Evolutionary conservation across 2,113 vertebrate genomes (phyloP).

Genomic region (Ammospiza caudacuta): DNA sequence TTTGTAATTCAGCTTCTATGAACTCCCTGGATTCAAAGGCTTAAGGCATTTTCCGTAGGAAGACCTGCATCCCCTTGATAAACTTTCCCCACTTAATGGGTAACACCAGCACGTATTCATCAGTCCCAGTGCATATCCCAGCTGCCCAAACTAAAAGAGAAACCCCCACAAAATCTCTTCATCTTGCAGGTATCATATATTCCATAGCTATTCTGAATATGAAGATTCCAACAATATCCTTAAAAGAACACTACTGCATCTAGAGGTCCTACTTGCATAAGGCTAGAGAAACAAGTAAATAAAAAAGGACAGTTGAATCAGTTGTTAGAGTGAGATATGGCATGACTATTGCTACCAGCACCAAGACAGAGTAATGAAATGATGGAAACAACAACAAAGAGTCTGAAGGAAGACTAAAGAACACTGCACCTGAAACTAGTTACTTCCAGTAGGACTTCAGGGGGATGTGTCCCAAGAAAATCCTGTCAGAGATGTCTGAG

Average conservation of each 20-base stretch:
- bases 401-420: neutral
- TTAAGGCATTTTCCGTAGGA: neutral
- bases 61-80: neutral
- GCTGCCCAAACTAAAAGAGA: neutral
- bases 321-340: neutral
- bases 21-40: neutral
- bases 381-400: neutral
- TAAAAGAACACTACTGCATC: neutral
- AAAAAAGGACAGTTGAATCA: neutral
- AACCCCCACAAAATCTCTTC: neutral
- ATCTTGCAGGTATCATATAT: neutral
- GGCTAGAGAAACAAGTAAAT: neutral
- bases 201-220: neutral
- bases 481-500: neutral
- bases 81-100: neutral
- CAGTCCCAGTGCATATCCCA: neutral
- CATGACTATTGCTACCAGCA: neutral
- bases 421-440: neutral
- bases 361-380: neutral
- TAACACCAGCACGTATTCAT: neutral
- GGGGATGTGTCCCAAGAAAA: neutral
- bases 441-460: neutral
- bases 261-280: neutral
- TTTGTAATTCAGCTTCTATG: neutral
- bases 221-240: neutral